Conservation (phyloP, 2,888 invertebrate genomes). For the Unio pictorum region DNA sequence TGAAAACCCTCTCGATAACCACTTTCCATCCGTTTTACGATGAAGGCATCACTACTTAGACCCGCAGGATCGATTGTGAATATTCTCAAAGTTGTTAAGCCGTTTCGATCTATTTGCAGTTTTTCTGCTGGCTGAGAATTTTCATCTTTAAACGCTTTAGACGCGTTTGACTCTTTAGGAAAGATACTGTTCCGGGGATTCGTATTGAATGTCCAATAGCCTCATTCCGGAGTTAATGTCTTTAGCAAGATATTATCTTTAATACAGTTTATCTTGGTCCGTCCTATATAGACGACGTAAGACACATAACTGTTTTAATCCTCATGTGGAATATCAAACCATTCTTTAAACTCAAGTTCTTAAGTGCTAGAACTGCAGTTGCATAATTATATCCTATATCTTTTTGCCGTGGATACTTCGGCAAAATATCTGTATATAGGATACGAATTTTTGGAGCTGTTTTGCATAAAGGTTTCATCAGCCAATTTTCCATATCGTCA, state of each 20-base stretch:
- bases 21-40: constrained; percentile 6
- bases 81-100: constrained; percentile 11
- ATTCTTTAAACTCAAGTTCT: constrained; percentile 11
- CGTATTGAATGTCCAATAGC: constrained; percentile 7
- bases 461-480: constrained; percentile 35
- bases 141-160: not conserved
- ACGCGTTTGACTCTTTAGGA: not conserved
- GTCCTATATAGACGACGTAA: constrained; percentile 27
- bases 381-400: constrained; percentile 14
- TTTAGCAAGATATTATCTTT: constrained; percentile 18
- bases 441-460: constrained; percentile 36
- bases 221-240: constrained; percentile 2
- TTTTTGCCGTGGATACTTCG: constrained; percentile 1
- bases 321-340: constrained; percentile 18
- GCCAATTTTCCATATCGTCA: constrained; percentile 23
- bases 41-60: constrained; percentile 34
- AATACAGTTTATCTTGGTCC: constrained; percentile 32
- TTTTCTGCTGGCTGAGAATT: not conserved
- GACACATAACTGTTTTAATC: constrained; percentile 31
- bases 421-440: constrained; percentile 2
- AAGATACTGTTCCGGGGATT: constrained; percentile 12
- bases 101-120: constrained; percentile 3
- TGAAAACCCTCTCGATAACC: constrained; percentile 22
- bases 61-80: constrained; percentile 33
- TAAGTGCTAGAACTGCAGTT: constrained; percentile 12